Evolutionary conservation across 2,888 invertebrate species (phyloP).

Genomic region (Cecidostiba fungosa): DNA sequence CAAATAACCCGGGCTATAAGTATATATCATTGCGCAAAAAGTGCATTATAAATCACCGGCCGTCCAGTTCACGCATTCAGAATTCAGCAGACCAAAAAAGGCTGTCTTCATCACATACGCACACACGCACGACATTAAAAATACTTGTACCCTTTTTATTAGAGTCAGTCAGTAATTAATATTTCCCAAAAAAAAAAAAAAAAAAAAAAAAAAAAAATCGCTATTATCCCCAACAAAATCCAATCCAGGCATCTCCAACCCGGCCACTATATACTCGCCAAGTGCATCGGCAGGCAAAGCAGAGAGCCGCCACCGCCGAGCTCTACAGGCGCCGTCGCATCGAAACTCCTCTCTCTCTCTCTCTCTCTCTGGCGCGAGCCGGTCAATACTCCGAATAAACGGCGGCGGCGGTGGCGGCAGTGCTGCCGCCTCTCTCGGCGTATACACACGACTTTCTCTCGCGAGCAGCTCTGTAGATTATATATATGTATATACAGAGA

Average conservation of each 20-base stretch:
- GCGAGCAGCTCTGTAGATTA: neutral
- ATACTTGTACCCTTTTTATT: neutral
- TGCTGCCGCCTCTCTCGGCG: conserved; percentile 22
- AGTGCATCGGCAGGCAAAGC: conserved; percentile 37
- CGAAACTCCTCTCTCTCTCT: conserved; percentile 17
- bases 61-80: neutral
- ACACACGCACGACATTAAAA: neutral
- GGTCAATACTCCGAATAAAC: conserved; percentile 63
- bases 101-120: neutral
- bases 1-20: conserved; percentile 1
- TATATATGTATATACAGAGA: neutral
- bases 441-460: conserved; percentile 3
- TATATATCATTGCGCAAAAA: neutral
- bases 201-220: neutral
- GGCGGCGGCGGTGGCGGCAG: conserved; percentile 41
- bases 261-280: neutral
- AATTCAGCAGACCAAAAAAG: neutral
- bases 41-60: conserved; percentile 10
- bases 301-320: conserved; percentile 20
- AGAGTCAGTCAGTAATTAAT: neutral
- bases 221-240: neutral
- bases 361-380: conserved; percentile 38
- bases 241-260: neutral
- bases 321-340: conserved; percentile 6
- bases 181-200: neutral